Percentiles rank a stretch among this genome's conserved stretches.
phyloP scores from a whole-genome alignment of 2,797 vertebrate species.

The Dendrocincla tyrannina region DNA sequence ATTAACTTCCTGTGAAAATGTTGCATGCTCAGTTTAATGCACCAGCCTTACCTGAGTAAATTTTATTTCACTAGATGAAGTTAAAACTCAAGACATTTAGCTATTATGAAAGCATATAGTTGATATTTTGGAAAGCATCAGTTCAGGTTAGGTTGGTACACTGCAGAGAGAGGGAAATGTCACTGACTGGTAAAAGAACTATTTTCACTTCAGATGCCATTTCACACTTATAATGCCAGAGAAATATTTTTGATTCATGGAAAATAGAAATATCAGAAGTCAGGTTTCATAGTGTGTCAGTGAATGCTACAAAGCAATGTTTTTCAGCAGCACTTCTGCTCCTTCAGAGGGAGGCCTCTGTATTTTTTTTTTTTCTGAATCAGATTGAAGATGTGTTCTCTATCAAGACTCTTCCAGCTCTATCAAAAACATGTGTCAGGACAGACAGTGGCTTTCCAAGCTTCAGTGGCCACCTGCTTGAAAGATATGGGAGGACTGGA shows the following conservation, averaged over 20 bases:
- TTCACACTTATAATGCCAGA: background rate
- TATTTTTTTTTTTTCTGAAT: background rate
- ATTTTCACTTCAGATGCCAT: background rate
- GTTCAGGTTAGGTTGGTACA: background rate
- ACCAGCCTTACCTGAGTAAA: background rate
- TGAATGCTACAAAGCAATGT: background rate
- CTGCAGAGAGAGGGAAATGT: background rate
- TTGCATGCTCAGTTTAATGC: background rate
- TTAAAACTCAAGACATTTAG: background rate
- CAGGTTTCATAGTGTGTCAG: background rate
- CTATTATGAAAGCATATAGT: background rate
- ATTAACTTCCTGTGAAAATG: background rate
- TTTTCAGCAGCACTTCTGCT: background rate
- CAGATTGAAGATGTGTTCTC: background rate
- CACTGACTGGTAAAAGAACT: background rate
- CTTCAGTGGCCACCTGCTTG: background rate
- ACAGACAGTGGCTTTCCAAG: background rate
- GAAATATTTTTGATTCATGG: background rate
- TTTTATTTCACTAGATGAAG: background rate
- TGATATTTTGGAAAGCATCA: background rate
- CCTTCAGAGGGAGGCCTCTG: background rate
- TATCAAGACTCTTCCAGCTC: background rate
- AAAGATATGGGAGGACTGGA: background rate
- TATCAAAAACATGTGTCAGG: background rate
- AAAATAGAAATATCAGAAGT: slow-evolving; percentile 23